Percentiles rank a stretch among this genome's conserved stretches.
Conservation (phyloP, 92 coral and sea anemone genomes). For the Bergia puertoricense region DNA sequence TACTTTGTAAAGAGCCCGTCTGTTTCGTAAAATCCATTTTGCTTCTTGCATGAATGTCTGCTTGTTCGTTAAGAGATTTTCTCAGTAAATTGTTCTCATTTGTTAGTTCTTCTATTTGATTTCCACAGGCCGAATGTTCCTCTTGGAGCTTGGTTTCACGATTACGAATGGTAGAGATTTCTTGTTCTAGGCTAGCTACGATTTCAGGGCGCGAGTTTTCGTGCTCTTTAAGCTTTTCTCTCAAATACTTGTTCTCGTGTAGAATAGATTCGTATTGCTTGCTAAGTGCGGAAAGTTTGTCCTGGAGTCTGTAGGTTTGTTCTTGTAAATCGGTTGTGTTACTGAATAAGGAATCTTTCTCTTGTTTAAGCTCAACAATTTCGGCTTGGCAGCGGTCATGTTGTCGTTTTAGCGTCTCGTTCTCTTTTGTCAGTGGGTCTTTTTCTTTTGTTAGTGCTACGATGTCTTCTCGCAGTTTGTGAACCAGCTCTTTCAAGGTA, state of each 20-base stretch:
- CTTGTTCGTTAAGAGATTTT: slow-evolving; percentile 4
- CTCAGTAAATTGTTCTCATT: not conserved
- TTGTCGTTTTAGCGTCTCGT: slow-evolving; percentile 61
- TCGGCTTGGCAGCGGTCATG: slow-evolving; percentile 51
- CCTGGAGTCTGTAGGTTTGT: slow-evolving; percentile 23
- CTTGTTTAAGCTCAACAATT: slow-evolving; percentile 27
- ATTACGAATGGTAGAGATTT: slow-evolving; percentile 29
- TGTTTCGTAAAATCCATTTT: slow-evolving; percentile 14
- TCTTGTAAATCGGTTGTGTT: slow-evolving; percentile 39
- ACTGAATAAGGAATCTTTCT: slow-evolving; percentile 17
- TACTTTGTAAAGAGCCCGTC: slow-evolving; percentile 11
- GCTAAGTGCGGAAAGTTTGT: slow-evolving; percentile 22
- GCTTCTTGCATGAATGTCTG: slow-evolving; percentile 2
- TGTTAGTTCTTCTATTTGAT: slow-evolving; percentile 4
- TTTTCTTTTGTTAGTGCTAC: not conserved
- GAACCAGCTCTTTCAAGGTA: not conserved
- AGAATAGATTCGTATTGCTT: slow-evolving; percentile 13
- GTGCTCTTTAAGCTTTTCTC: slow-evolving; percentile 13
- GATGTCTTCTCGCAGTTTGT: slow-evolving; percentile 16
- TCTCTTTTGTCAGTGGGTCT: slow-evolving; percentile 48
- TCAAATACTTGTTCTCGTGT: slow-evolving; percentile 1
- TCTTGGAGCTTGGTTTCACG: slow-evolving; percentile 24
- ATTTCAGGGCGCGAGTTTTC: slow-evolving; percentile 32
- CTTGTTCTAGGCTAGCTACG: slow-evolving; percentile 30
- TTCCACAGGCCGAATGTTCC: not conserved